Percentiles rank a stretch among this genome's conserved stretches.
Conservation (phyloP, 2,797 vertebrate genomes). For the Neomorphus geoffroyi region DNA sequence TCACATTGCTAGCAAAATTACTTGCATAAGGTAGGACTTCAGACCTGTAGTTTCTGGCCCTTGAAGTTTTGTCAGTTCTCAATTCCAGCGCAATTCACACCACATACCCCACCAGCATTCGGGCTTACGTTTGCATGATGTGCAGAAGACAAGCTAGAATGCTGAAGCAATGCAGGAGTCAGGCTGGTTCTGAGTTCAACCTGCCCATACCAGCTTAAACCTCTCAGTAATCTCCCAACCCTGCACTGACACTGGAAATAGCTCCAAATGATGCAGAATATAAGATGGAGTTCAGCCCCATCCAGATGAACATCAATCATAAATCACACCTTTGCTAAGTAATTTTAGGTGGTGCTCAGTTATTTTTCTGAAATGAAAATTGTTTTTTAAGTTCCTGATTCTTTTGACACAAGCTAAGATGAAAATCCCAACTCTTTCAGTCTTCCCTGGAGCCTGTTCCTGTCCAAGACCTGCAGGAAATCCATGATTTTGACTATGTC, state of each 20-base stretch:
- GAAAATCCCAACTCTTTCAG: not conserved
- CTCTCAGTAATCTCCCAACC: not conserved
- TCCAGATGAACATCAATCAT: not conserved
- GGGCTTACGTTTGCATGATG: accelerated
- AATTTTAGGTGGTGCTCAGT: not conserved
- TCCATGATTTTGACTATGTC: not conserved
- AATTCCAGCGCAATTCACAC: not conserved
- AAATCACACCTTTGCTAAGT: not conserved
- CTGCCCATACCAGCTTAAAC: not conserved
- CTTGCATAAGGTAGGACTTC: not conserved
- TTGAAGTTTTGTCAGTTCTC: not conserved
- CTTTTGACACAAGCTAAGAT: not conserved
- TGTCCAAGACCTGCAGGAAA: not conserved
- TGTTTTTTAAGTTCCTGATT: not conserved
- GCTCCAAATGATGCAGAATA: not conserved
- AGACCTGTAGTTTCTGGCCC: not conserved
- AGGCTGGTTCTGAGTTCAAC: not conserved
- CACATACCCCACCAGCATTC: not conserved
- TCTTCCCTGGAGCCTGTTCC: not conserved
- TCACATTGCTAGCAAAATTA: not conserved
- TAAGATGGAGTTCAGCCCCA: not conserved
- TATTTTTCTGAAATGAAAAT: not conserved
- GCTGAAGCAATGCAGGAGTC: not conserved
- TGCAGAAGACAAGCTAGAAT: not conserved
- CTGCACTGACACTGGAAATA: not conserved